Evolutionary conservation across 2,888 invertebrate genomes (phyloP), one percentile per base, ranked within the genome.

Genomic region (Drosophila hamatofila): DNA sequence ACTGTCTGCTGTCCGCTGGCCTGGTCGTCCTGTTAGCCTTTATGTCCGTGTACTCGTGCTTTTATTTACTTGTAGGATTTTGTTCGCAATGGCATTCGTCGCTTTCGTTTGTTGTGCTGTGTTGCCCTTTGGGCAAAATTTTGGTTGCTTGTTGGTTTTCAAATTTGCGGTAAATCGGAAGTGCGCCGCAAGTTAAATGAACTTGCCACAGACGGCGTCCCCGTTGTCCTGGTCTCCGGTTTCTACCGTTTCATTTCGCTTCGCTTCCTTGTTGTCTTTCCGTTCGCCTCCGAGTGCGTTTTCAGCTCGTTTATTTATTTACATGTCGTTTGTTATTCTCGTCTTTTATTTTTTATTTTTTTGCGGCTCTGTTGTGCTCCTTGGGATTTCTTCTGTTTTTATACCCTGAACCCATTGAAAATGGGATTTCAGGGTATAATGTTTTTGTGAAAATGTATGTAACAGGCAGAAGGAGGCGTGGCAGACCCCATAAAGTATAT

Each of bases 151-250:
- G 85, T 89, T 89, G 89, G 89, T 80, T 89, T 82, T 81, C 68
- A 89, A 89, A 89, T 85, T 89, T 87, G 88, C 76, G 87, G 90
- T 81, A 83, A 87, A 87, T 89, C 88, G 86, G 90, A 89, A 87
- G 81, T 80, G 65, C 80, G 88, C 77, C 88, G 88, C 80, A 85
- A 88, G 89, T 87, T 89, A 89, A 87, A 89, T 88, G 86, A 89
- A 87, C 87, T 89, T 75, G 70, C 70, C 55, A 73, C 79, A 68
- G 76, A 71, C 72, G 78, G 69, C 68, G 68, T 75, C 71, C 71
- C 71, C 80, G 80, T 85, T 80, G 80, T 80, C 77, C 72, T 61
- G 64, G 58, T 37, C 49, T 37, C 41, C 46, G 33, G 54, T 39
- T 48, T 12, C 12, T 35, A 37, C 27, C 63, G 55, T 66, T 67